Base-by-base conservation (phyloP, 2,797 vertebrate species). In the Sebastes hubbsi region DNA sequence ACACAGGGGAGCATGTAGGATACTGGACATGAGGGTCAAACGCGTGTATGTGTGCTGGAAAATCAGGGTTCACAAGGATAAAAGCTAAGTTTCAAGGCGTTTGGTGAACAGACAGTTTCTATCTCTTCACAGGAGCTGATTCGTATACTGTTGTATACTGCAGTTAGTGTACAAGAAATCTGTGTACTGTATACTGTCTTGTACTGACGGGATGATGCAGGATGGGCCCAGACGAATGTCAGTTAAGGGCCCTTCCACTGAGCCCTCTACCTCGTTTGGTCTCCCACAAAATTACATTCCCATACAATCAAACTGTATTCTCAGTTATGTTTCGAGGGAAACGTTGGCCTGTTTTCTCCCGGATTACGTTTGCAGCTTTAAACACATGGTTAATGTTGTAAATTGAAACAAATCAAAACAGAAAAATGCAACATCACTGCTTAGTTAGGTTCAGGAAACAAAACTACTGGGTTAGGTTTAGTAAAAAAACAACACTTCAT, bases 11-110 rank as follows among this genome's bases (percentile, higher is more conserved):
- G 70, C 76, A 52, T 12, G 81, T 29, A 54, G 63, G 59, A 79
- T 11, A n/a, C 84, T 76, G 85, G 78, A 85, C 84, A 29, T 29
- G 56, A 83, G 82, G 90, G 83, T 91, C 80, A 86, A 72, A 72
- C 16, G 2, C 18, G 29, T 20, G 58, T 22, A 16, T 9, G 30
- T 7, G 24, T 16, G 78, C 30, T 80, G 22, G 72, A 77, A 72
- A 72, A 75, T 13, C 55, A 29, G 9, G 32, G 20, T 75, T 72
- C 62, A 61, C 52, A 12, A 63, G 55, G 54, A 81, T 29, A 70
- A 63, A 76, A 77, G 73, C 52, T 18, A 12, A 58, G 10, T 32
- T 74, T 79, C 46, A 18, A 11, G 27, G 5, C 12, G 1, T 60
- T 18, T 32, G 22, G 22, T 65, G 29, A 60, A 69, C 4, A 36